Conservation (phyloP, 2,113 vertebrate genomes). For the Nibea coibor region DNA sequence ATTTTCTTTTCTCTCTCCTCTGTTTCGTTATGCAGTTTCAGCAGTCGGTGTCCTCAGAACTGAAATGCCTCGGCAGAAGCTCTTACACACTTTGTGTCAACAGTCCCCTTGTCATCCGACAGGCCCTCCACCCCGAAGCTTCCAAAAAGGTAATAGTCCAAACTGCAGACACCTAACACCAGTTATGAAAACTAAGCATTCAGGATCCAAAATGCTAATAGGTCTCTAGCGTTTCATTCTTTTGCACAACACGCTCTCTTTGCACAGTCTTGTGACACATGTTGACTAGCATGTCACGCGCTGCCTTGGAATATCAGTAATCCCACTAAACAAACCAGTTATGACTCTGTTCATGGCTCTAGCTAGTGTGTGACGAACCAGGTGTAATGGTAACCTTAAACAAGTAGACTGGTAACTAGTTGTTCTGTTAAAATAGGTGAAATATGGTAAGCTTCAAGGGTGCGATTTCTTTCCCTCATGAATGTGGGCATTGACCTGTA, state of each 20-base stretch:
- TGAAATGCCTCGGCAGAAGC: slow-evolving; percentile 89
- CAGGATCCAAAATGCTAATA: not conserved
- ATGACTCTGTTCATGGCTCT: not conserved
- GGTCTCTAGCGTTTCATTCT: not conserved
- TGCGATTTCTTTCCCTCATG: not conserved
- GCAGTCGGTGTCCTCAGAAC: slow-evolving; percentile 90
- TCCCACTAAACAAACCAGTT: not conserved
- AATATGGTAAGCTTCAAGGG: not conserved
- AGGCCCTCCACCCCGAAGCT: slow-evolving; percentile 94
- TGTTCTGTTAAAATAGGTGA: not conserved
- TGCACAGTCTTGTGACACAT: not conserved
- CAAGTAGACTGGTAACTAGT: not conserved
- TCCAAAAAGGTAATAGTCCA: slow-evolving; percentile 91
- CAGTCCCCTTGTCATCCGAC: slow-evolving; percentile 91
- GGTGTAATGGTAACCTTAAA: not conserved
- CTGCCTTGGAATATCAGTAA: slow-evolving; percentile 29
- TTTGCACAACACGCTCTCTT: not conserved
- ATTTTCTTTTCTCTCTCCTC: not conserved
- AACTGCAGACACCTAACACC: not conserved
- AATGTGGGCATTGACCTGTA: not conserved
- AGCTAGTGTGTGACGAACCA: not conserved
- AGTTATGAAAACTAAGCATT: not conserved
- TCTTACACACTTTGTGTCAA: slow-evolving; percentile 92
- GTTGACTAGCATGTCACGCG: slow-evolving; percentile 26
- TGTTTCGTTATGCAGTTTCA: slow-evolving; percentile 85